A percentile compares a stretch with the other conserved stretches of the same genome.
phyloP scores from a whole-genome alignment of 2,113 vertebrate species.

The Myxocyprinus asiaticus region DNA sequence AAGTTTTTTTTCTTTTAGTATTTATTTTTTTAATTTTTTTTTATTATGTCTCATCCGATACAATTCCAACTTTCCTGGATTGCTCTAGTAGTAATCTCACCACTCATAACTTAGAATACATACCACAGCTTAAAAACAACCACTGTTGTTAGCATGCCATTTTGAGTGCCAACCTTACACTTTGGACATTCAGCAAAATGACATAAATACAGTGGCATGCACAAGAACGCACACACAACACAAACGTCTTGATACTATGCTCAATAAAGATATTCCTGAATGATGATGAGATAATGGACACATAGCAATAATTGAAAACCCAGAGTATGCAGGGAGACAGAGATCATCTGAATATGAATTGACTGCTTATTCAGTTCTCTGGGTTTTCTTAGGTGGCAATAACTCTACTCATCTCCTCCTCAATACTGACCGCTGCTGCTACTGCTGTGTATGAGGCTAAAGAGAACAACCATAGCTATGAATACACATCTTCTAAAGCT shows the following conservation, averaged over 20 bases:
- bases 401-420: constrained; percentile 41
- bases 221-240: not conserved
- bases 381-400: constrained; percentile 56
- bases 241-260: not conserved
- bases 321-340: constrained; percentile 38
- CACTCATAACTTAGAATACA: too few species aligned
- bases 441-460: not conserved
- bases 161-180: too few species aligned
- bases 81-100: too few species aligned
- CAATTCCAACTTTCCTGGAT: too few species aligned
- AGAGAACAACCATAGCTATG: not conserved
- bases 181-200: not conserved
- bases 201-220: not conserved
- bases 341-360: constrained; percentile 66
- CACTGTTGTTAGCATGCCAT: not conserved
- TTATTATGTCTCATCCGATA: too few species aligned
- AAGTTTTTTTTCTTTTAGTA: not conserved
- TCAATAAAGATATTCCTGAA: constrained; percentile 48
- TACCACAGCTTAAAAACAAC: too few species aligned
- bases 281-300: constrained; percentile 45
- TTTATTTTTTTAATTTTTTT: too few species aligned
- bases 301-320: constrained; percentile 61
- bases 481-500: not conserved
- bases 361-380: constrained; percentile 56
- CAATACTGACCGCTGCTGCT: constrained; percentile 12